Evolutionary conservation across 2,797 vertebrate species (phyloP), one percentile per base, ranked within the genome.

Genomic region (Onychomys torridus): DNA sequence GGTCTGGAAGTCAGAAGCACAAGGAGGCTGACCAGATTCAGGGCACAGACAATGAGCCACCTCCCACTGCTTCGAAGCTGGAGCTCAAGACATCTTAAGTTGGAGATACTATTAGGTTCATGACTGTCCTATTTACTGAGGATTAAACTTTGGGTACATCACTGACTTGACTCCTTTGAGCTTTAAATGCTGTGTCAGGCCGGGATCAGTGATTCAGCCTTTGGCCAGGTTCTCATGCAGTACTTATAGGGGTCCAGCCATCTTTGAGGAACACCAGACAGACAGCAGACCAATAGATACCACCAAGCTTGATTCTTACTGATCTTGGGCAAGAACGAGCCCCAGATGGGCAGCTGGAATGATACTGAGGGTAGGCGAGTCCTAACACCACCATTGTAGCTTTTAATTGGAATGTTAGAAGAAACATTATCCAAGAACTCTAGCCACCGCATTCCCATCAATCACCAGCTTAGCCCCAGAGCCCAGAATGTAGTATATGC

Each of bases 81-180:
- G 63, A 86, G 5, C 27, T 34, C 14, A 29, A 12, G 37, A 23
- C 10, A 78, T 65, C 43, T 49, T 89, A 49, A 55, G 25, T 34
- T 29, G 25, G 73, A 34, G 27, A 43, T 37, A 34, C 29, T 40
- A 2, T n/a, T 67, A 79, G 29, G 9, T n/a, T 55, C 12, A 0
- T 4, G 76, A 29, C 21, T 85, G 17, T 14, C 71, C 17, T 27
- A 10, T 1, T 78, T 77, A 11, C n/a, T 40, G 59, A 17, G 71
- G 11, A 88, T 43, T 23, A 81, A 89, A 81, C 59, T 83, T 69
- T 40, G 79, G 52, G 11, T 11, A 9, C n/a, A 29, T 52, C n/a
- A n/a, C 59, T 96, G 67, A 59, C 77, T 67, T 92, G 71, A 59
- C 55, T 78, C 82, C 84, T 75, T 79, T 76, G 81, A 76, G 83